These are phyloP conservation scores for Aphaenogaster rudis DNA, from an alignment of 1,140 invertebrate genomes.

Conservation along the genomic window DNA sequence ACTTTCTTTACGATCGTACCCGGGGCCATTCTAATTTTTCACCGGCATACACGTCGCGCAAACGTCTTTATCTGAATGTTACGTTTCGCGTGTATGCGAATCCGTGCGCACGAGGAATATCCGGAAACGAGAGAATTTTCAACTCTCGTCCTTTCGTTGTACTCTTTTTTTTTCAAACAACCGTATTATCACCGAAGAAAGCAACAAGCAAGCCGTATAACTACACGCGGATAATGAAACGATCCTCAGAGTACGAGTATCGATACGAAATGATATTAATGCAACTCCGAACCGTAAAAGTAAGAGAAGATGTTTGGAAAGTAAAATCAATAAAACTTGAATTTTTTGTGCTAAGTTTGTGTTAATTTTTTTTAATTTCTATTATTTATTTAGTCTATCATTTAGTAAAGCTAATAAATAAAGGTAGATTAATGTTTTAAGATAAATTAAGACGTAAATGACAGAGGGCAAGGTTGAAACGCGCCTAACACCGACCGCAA, in stretches of 20 bases:
- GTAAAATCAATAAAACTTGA: background rate
- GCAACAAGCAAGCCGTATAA: background rate
- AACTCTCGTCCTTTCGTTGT: background rate
- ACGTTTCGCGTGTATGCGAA: background rate
- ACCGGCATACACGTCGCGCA: slow-evolving; percentile 3
- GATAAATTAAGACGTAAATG: background rate
- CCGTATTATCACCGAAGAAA: background rate
- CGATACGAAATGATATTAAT: slow-evolving; percentile 3
- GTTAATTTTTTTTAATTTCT: background rate
- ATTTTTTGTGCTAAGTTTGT: background rate
- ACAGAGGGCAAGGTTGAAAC: background rate
- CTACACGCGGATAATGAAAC: background rate
- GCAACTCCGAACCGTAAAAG: background rate
- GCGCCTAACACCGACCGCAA: background rate
- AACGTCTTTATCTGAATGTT: slow-evolving; percentile 48
- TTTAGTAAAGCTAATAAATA: slow-evolving; percentile 1
- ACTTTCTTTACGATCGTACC: slow-evolving; percentile 43
- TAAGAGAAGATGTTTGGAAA: background rate
- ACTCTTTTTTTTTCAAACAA: background rate
- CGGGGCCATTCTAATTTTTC: slow-evolving; percentile 42
- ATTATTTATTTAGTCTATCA: background rate
- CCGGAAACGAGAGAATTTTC: slow-evolving; percentile 14
- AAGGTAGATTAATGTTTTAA: background rate
- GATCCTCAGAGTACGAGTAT: background rate
- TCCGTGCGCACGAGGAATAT: background rate